phyloP scores from a whole-genome alignment of 2,888 invertebrate species.

The Microctonus hyperodae region DNA sequence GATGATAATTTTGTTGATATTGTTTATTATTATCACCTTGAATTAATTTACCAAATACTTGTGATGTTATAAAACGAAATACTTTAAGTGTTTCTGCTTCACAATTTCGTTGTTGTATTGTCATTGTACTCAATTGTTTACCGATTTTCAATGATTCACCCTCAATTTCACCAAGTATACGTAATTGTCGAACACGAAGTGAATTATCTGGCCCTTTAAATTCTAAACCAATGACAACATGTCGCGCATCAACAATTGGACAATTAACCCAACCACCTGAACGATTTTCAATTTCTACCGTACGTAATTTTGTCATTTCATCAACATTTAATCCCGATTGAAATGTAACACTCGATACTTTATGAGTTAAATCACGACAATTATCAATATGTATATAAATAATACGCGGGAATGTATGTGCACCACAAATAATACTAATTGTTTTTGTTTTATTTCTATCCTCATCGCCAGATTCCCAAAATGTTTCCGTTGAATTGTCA shows the following conservation, averaged over 20 bases:
- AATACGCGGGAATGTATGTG: conserved; percentile 73
- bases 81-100: conserved; percentile 92
- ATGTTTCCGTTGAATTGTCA: conserved; percentile 96
- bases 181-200: conserved; percentile 85
- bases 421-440: conserved; percentile 74
- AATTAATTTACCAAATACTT: conserved; percentile 91
- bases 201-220: conserved; percentile 92
- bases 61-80: conserved; percentile 89
- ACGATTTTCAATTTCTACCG: conserved; percentile 85
- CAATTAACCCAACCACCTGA: conserved; percentile 92
- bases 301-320: conserved; percentile 80
- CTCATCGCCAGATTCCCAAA: conserved; percentile 99
- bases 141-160: conserved; percentile 66
- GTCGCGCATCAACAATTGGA: conserved; percentile 71
- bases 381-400: conserved; percentile 94
- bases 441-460: conserved; percentile 92
- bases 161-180: conserved; percentile 72
- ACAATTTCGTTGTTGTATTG: conserved; percentile 85
- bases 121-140: conserved; percentile 65
- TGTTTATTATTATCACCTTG: conserved; percentile 67
- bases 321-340: conserved; percentile 83
- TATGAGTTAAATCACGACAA: conserved; percentile 91
- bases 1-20: not conserved
- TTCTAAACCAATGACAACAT: conserved; percentile 77
- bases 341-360: conserved; percentile 86